A percentile compares a stretch with the other conserved stretches of the same genome.
Conservation (phyloP, 37 sponge, comb jelly and placozoan species). For the Aphrocallistes beatrix region DNA sequence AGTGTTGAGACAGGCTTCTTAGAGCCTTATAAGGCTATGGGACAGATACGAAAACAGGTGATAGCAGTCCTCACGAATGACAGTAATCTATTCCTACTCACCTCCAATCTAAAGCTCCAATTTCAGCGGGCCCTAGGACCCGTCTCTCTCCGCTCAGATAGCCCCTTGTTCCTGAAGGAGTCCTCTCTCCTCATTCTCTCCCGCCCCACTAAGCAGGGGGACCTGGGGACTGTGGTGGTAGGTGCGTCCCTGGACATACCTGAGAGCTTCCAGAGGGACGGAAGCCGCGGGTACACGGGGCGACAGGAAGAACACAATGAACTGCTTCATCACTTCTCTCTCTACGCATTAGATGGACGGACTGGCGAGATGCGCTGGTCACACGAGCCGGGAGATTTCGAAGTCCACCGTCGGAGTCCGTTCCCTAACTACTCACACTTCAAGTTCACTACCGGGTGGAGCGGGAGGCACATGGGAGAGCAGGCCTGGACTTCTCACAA, state of each 20-base stretch:
- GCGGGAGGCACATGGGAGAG: background rate
- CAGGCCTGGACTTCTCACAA: background rate
- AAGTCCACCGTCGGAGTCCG: slow-evolving; percentile 11
- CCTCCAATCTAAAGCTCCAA: background rate
- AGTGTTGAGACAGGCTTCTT: slow-evolving; percentile 43
- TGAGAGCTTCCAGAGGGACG: background rate
- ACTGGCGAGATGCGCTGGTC: slow-evolving; percentile 48
- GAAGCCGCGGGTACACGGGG: no score
- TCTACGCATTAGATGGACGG: slow-evolving; percentile 41
- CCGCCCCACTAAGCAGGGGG: background rate
- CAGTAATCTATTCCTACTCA: background rate
- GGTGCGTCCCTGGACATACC: background rate
- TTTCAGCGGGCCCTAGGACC: background rate
- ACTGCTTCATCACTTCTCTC: slow-evolving; percentile 9
- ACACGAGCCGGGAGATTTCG: slow-evolving; percentile 51
- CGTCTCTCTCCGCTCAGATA: background rate
- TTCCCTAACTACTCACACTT: background rate
- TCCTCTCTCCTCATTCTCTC: background rate
- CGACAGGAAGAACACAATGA: background rate
- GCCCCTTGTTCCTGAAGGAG: background rate
- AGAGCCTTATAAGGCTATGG: slow-evolving; percentile 41
- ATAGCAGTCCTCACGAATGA: background rate
- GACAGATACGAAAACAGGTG: slow-evolving; percentile 45
- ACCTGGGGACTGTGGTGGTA: background rate
- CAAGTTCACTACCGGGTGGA: background rate